phyloP scores from a whole-genome alignment of 2,113 vertebrate genomes.

The Oplegnathus fasciatus region DNA sequence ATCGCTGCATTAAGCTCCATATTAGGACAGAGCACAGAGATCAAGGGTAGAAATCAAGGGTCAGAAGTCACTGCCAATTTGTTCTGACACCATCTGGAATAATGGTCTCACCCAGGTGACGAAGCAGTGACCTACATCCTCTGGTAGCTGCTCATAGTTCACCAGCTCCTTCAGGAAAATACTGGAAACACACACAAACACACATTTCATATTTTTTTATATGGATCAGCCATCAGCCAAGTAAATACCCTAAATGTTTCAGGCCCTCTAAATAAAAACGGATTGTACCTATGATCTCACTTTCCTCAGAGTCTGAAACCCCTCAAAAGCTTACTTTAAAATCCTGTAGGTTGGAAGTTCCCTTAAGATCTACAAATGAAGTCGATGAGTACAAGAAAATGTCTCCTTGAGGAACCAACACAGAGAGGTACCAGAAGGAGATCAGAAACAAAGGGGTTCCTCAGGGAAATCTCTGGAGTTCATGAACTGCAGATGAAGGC shows the following conservation, averaged over 20 bases:
- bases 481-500: not conserved
- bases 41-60: not conserved
- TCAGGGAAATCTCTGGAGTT: not conserved
- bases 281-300: too few relatives aligned
- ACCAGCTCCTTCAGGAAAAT: constrained; percentile 98
- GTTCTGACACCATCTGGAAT: not conserved
- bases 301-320: not conserved
- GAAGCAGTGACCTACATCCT: constrained; percentile 98
- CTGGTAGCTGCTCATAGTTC: constrained; percentile 98
- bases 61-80: not conserved
- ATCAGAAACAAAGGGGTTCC: constrained; percentile 3
- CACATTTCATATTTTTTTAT: not conserved
- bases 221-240: not conserved
- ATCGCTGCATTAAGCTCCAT: too few relatives aligned
- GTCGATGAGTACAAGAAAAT: not conserved
- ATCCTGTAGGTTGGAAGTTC: not conserved
- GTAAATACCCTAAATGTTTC: not conserved
- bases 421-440: not conserved
- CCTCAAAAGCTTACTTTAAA: not conserved
- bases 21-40: not conserved
- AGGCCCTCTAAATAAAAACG: not conserved
- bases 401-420: not conserved
- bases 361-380: not conserved
- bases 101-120: constrained; percentile 93
- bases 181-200: constrained; percentile 79